Evolutionary conservation across 2,113 vertebrate species (phyloP), one percentile per base, ranked within the genome.

Genomic region (Mandrillus leucophaeus): DNA sequence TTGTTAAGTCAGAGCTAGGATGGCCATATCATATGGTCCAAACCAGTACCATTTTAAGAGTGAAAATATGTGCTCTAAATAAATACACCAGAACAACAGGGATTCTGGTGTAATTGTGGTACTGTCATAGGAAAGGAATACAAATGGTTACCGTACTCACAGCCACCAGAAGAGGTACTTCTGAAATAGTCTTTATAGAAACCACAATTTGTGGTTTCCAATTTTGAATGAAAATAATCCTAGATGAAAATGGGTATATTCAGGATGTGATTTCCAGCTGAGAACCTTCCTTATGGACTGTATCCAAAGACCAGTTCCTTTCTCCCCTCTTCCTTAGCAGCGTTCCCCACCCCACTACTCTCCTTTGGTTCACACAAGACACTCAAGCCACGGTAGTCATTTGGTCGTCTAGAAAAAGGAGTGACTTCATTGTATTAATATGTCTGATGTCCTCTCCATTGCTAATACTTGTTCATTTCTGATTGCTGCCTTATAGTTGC

Each of bases 401-500:
- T 92, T 3, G 73, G 32, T 38, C 72, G 17, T 86, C 72, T 52
- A 48, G 52, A 72, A 81, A 55, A 64, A 30, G 35, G 27, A 25
- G 11, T 13, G 86, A 50, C 57, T 87, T 70, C 68, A 10, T 40
- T 32, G 2, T 16, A 3, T 64, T 27, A 16, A 7, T 43, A 1
- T 3, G 0, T 32, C 80, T 17, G 57, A 14, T 13, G 2, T 76
- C 25, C 8, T 59, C 52, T 75, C 16, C 40, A 0, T n/a, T 43
- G 50, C 78, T 93, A 4, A 82, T 1, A 25, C 79, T 55, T 40
- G 48, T 27, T 66, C 27, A 10, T 94, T 79, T 73, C 83, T 88
- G 40, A 0, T 48, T 87, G 32, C 88, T 95, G 40, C 89, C 84
- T 96, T 76, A 3, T 96, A 99, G 99, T 98, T 99, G 96, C 98